Evolutionary conservation across 2,797 vertebrate genomes (phyloP).

Genomic region (Phalanger gymnotis): DNA sequence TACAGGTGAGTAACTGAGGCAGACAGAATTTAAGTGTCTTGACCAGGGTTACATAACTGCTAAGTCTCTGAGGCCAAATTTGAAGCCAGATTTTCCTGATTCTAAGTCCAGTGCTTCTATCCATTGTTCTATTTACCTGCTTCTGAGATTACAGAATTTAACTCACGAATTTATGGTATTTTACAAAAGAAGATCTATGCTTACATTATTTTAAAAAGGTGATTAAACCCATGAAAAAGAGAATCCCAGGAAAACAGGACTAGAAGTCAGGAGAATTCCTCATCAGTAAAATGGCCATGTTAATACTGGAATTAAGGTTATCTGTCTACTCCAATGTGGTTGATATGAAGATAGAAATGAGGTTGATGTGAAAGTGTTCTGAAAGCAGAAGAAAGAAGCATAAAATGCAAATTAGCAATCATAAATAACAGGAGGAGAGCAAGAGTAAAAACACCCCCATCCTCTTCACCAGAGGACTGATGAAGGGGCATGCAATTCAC

Average conservation of each 20-base stretch:
- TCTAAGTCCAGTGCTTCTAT: neutral
- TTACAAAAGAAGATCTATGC: conserved; percentile 21
- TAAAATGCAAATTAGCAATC: conserved; percentile 40
- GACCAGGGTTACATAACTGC: neutral
- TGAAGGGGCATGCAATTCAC: neutral
- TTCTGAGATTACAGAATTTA: neutral
- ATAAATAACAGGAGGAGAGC: conserved; percentile 38
- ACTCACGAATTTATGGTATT: neutral
- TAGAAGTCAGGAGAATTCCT: conserved; percentile 7
- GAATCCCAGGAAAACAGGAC: neutral
- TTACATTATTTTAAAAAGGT: neutral
- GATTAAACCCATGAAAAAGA: neutral
- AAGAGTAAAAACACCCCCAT: neutral
- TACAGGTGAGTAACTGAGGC: neutral
- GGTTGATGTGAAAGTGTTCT: conserved; percentile 31
- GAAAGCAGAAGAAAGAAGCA: conserved; percentile 9
- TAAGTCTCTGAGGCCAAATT: neutral
- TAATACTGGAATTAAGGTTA: conserved; percentile 30
- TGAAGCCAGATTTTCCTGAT: neutral
- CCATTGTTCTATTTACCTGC: neutral
- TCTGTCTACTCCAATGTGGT: conserved; percentile 25
- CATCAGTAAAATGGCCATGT: conserved; percentile 34
- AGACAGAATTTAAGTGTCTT: neutral
- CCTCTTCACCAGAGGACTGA: neutral
- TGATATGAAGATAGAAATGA: conserved; percentile 43